Evolutionary conservation across 2,797 vertebrate species (phyloP), one percentile per base, ranked within the genome.

Genomic region (Rhodeus uyekii): DNA sequence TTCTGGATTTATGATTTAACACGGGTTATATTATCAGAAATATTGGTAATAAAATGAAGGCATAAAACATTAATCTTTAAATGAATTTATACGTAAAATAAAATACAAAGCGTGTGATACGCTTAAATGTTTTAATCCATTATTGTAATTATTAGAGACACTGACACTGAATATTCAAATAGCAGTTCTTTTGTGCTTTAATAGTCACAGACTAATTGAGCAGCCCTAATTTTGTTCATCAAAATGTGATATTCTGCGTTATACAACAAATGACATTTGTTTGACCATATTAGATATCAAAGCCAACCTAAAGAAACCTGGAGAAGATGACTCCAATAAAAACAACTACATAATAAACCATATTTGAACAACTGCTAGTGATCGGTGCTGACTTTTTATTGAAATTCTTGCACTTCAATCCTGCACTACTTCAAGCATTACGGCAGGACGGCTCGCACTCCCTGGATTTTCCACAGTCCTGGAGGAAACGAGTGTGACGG

Each of bases 381-480:
- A 58, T 18, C 12, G 18, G n/a, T 7, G 73, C 53, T 39, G 4
- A 42, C 46, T 38, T 42, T 39, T 48, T 44, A 38, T n/a, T 58
- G 63, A 55, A 71, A 63, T 22, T 18, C n/a, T 32, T 64, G 63
- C 58, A 16, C 48, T 81, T 76, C 10, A 81, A 73, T 79, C 65
- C 48, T 58, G 64, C 36, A 50, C 38, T 42, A 64, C 74, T 84
- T 65, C 27, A 78, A 80, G 46, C n/a, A 48, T 53, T 71, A n/a
- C 39, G 79, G 69, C 67, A 83, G 58, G 80, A 73, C 65, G 18
- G n/a, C 74, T 81, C 69, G 2, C 78, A 29, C 77, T 73, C 44
- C 44, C 72, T 53, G 46, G 27, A 72, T 81, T 84, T 87, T 88
- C 83, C 86, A 85, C 68, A 84, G 76, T 61, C 64, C 80, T 63